phyloP scores from a whole-genome alignment of 64 coral and sea anemone genomes.

The Exaiptasia diaphana region DNA sequence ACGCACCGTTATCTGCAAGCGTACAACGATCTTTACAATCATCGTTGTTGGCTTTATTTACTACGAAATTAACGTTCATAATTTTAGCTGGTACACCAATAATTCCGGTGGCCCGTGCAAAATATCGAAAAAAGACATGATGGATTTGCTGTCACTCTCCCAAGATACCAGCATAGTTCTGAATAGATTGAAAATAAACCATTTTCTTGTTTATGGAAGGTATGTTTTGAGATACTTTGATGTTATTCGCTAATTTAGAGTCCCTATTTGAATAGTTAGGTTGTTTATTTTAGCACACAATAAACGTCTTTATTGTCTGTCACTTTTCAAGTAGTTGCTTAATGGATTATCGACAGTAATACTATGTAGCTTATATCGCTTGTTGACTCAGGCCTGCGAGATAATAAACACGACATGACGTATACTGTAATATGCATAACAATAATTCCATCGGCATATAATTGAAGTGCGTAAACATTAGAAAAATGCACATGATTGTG shows the following conservation, averaged over 20 bases:
- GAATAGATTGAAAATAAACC: constrained; percentile 40
- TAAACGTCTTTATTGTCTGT: too few species aligned
- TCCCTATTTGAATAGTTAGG: neutral
- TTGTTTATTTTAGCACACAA: too few species aligned
- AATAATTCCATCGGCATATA: too few species aligned
- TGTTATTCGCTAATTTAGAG: neutral
- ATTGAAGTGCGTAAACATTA: too few species aligned
- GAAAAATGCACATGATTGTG: too few species aligned
- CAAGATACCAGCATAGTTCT: constrained; percentile 47
- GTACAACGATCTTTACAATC: neutral
- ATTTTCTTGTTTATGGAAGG: constrained; percentile 82
- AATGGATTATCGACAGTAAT: too few species aligned
- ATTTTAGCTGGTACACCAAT: constrained; percentile 79
- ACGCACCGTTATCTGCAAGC: too few species aligned
- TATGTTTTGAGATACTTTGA: constrained; percentile 15
- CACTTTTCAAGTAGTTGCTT: too few species aligned
- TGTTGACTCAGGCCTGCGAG: too few species aligned
- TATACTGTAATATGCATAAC: too few species aligned
- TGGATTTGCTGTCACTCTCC: constrained; percentile 38
- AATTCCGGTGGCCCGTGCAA: constrained; percentile 44
- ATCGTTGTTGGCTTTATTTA: constrained; percentile 48
- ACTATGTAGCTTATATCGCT: too few species aligned
- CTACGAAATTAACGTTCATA: constrained; percentile 66
- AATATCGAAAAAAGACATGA: constrained; percentile 46
- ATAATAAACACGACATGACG: too few species aligned